These are phyloP conservation scores for Bombus pyrosoma DNA, from an alignment of 1,140 invertebrate species.

Conservation along the genomic window DNA sequence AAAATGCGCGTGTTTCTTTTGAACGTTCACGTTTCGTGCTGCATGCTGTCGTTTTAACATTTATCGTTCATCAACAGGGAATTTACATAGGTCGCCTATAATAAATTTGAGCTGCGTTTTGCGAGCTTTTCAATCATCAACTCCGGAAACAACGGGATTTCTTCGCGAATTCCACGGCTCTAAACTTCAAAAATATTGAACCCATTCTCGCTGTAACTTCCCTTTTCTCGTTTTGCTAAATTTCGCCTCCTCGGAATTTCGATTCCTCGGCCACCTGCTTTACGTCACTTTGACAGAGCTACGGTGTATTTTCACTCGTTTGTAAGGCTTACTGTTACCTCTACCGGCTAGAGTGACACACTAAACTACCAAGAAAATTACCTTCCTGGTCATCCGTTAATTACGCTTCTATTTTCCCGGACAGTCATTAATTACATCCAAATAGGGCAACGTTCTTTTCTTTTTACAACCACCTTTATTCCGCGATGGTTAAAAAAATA, in stretches of 20 bases:
- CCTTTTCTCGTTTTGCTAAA: background rate
- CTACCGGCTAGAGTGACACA: conserved; percentile 13
- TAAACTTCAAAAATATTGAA: background rate
- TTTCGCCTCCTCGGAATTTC: no score
- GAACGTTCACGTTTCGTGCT: background rate
- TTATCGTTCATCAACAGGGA: conserved; percentile 1
- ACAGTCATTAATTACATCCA: conserved; percentile 45
- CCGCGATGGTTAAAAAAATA: background rate
- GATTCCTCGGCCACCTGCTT: background rate
- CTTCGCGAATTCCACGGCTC: background rate
- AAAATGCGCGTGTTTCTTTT: background rate
- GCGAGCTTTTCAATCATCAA: background rate
- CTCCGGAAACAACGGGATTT: background rate
- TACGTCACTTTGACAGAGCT: background rate
- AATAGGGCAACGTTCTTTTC: background rate
- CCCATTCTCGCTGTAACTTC: no score
- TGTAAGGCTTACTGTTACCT: background rate
- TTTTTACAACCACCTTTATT: background rate
- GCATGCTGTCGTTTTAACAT: background rate
- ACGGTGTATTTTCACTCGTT: conserved; percentile 8
- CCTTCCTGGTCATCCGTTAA: conserved; percentile 40
- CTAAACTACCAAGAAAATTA: conserved; percentile 52
- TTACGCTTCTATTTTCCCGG: conserved; percentile 42
- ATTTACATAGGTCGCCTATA: background rate
- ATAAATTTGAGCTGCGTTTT: background rate